Conservation (phyloP, 1,140 invertebrate species). For the Acyrthosiphon pisum region DNA sequence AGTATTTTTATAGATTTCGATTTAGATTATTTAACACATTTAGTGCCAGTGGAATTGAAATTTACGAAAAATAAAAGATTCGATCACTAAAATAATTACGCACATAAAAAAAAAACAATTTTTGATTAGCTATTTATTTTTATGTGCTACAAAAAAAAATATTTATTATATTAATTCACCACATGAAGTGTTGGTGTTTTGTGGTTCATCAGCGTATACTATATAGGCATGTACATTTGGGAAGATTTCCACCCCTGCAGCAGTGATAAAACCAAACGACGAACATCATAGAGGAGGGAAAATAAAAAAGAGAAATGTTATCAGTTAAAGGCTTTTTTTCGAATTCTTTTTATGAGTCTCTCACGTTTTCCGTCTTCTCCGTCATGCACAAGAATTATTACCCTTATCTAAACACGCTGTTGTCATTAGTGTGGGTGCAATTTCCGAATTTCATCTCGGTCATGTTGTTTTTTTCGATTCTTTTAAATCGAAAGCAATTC, state of each 20-base stretch:
- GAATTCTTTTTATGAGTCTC: constrained; percentile 55
- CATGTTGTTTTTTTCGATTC: constrained; percentile 45
- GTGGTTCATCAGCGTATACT: constrained; percentile 41
- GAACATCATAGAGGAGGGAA: constrained; percentile 29
- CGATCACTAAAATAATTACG: not conserved
- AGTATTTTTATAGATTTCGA: not conserved
- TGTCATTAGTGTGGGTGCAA: constrained; percentile 55
- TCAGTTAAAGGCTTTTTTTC: constrained; percentile 45
- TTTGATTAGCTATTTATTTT: not conserved
- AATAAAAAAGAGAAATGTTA: constrained; percentile 53
- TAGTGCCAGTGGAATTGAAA: not conserved
- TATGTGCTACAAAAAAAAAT: not conserved
- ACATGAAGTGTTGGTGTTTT: constrained; percentile 22
- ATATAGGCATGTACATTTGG: not conserved
- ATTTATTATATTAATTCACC: constrained; percentile 30
- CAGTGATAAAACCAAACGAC: constrained; percentile 52
- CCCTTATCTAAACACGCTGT: constrained; percentile 55
- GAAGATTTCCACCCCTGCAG: constrained; percentile 2
- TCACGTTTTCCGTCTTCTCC: constrained; percentile 53
- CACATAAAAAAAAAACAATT: not conserved
- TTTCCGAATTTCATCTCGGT: constrained; percentile 55
- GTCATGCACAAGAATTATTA: constrained; percentile 56
- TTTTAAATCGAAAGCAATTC: constrained; percentile 51
- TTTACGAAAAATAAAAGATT: not conserved
- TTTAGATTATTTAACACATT: not conserved